phyloP scores from a whole-genome alignment of 2,888 invertebrate genomes.

The Drosophila mayaguana region DNA sequence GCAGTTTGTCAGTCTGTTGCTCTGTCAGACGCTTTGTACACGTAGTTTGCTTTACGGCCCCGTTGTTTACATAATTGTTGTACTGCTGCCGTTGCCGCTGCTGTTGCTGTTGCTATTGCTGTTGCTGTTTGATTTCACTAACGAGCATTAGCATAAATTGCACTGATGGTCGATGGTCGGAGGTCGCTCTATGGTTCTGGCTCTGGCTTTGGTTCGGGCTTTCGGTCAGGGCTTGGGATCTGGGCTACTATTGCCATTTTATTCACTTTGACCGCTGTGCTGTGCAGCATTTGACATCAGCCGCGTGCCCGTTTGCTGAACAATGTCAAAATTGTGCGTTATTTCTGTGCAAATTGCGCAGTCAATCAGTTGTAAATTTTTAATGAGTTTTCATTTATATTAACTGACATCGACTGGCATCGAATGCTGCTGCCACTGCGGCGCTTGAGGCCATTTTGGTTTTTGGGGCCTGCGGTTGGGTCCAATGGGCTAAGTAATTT shows the following conservation, averaged over 20 bases:
- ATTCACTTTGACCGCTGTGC: slow-evolving; percentile 32
- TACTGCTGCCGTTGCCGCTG: slow-evolving; percentile 11
- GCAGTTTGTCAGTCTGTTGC: slow-evolving; percentile 17
- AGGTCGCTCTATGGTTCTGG: slow-evolving; percentile 1
- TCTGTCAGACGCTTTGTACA: slow-evolving; percentile 40
- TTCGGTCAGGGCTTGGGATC: not conserved
- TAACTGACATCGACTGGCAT: slow-evolving; percentile 47
- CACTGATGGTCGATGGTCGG: slow-evolving; percentile 26
- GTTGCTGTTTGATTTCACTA: slow-evolving; percentile 72
- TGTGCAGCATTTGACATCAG: slow-evolving; percentile 55
- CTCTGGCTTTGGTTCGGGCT: not conserved
- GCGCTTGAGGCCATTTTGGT: slow-evolving; percentile 12
- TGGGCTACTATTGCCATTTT: slow-evolving; percentile 8
- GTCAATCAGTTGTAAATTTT: slow-evolving; percentile 80
- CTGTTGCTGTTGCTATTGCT: slow-evolving; percentile 13
- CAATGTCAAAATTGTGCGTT: slow-evolving; percentile 41
- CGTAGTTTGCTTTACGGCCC: slow-evolving; percentile 69
- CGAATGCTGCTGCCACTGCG: not conserved
- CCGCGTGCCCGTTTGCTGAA: slow-evolving; percentile 27
- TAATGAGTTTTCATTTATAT: slow-evolving; percentile 78
- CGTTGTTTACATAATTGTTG: slow-evolving; percentile 78
- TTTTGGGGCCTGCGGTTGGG: slow-evolving; percentile 29
- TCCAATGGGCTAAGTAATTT: slow-evolving; percentile 58
- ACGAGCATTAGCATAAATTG: slow-evolving; percentile 81
- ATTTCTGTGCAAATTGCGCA: slow-evolving; percentile 63